Base-by-base conservation (phyloP, 1,140 invertebrate species). In the Drosophila arawakana region DNA sequence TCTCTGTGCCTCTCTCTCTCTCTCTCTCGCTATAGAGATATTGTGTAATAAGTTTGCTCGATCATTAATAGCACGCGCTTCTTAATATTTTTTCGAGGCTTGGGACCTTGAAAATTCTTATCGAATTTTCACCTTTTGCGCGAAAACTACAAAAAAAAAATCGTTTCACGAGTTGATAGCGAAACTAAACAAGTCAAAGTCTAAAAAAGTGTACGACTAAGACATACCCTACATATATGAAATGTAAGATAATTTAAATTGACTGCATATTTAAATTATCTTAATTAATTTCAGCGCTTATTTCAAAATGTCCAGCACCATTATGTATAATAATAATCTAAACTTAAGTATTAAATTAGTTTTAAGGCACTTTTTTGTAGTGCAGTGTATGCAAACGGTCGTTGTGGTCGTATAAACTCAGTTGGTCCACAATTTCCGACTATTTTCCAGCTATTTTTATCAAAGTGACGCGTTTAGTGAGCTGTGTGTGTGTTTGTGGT, bases 121-220 rank as follows among this genome's bases (percentile, higher is more conserved):
- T 89, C 84, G 85, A 89, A 89, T 89, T 88, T 89, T 89, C 70
- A 89, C 84, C 84, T 89, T 84, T 89, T 84, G 84, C 63, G 76
- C 83, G 66, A 89, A 89, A 89, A 89, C 84, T 89, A 89, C 77
- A 57, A 80, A 88, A 30, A 30, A 30, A 25, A 4, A 25, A 88
- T 69, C 34, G 9, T 9, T 57, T 47, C 58, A 37, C 46, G 8
- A 5, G 35, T 37, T 60, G 79, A 75, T 68, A 76, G 67, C 58
- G 50, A 25, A 70, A 59, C 21, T 34, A 54, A 65, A 46, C 50
- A 55, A 44, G 50, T 50, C 52, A 3, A 13, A 21, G 3, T 2
- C 3, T n/a, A 21, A 57, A 41, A 8, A 7, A 2, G 11, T 13
- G 35, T 25, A 4, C 25, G 62, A 67, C 62, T 67, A 35, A 0